Percentiles rank a stretch among this genome's conserved stretches.
Conservation (phyloP, 2,797 vertebrate genomes). For the Sphaeramia orbicularis region DNA sequence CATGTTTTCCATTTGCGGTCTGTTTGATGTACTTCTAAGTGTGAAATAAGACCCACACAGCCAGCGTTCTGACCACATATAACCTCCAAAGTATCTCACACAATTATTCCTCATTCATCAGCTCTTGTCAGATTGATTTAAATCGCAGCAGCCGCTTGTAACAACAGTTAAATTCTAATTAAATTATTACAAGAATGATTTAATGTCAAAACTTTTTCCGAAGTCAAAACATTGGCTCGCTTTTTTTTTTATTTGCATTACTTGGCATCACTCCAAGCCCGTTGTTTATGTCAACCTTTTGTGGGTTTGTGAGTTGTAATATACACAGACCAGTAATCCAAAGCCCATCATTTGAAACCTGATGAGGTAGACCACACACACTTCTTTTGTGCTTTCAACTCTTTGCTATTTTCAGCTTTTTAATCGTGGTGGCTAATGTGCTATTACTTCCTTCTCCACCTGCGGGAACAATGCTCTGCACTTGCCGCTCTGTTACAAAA, state of each 20-base stretch:
- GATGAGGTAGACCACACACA: conserved; percentile 10
- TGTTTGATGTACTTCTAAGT: no score
- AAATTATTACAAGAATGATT: conserved; percentile 11
- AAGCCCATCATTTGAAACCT: conserved; percentile 12
- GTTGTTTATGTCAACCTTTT: not conserved
- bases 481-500: conserved; percentile 4
- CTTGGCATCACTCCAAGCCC: not conserved
- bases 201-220: conserved; percentile 8
- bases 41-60: no score
- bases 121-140: conserved; percentile 1
- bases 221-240: not conserved
- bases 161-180: conserved; percentile 16
- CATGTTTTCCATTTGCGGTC: no score
- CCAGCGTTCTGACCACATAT: conserved; percentile 8
- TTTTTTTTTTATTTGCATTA: not conserved
- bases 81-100: conserved; percentile 1
- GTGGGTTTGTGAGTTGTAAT: not conserved
- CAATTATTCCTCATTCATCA: conserved; percentile 17
- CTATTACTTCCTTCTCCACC: conserved; percentile 11
- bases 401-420: conserved; percentile 10
- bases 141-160: not conserved
- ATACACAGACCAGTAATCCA: not conserved
- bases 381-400: not conserved
- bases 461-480: conserved; percentile 19
- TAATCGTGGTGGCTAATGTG: conserved; percentile 14